These are phyloP conservation scores for Sciurus vulgaris DNA, from an alignment of 2,797 vertebrate genomes.

Conservation along the genomic window DNA sequence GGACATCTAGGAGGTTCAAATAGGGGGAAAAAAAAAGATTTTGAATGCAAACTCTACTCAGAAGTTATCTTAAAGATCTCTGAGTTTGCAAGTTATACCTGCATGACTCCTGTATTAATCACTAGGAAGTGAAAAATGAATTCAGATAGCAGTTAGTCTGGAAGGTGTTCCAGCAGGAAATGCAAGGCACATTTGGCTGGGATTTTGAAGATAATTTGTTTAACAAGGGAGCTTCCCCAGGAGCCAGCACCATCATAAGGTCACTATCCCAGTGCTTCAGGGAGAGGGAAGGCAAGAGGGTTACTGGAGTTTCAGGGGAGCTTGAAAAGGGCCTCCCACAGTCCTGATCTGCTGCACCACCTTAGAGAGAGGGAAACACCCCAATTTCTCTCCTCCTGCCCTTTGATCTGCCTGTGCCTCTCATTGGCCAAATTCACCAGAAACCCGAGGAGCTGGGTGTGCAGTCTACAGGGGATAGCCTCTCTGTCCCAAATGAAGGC, in stretches of 20 bases:
- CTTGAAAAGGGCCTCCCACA: neutral
- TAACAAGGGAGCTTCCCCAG: neutral
- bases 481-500: neutral
- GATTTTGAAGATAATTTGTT: neutral
- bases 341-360: neutral
- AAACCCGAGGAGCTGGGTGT: neutral
- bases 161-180: neutral
- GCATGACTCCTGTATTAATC: neutral
- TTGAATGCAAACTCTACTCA: neutral
- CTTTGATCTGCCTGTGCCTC: neutral
- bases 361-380: too few species aligned
- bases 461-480: rapidly evolving
- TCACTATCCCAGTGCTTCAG: neutral
- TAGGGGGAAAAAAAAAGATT: neutral
- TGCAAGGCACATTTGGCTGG: neutral
- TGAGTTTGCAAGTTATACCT: neutral
- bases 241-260: neutral
- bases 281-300: too few species aligned
- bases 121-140: neutral
- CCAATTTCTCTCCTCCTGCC: neutral
- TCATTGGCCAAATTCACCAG: neutral
- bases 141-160: neutral
- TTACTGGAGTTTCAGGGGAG: neutral
- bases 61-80: neutral
- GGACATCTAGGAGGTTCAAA: neutral